Percentiles rank a stretch among this genome's conserved stretches.
These are phyloP conservation scores for Flabesymbios commensalis DNA, from an alignment of 2,888 invertebrate species.

Conservation along the genomic window DNA sequence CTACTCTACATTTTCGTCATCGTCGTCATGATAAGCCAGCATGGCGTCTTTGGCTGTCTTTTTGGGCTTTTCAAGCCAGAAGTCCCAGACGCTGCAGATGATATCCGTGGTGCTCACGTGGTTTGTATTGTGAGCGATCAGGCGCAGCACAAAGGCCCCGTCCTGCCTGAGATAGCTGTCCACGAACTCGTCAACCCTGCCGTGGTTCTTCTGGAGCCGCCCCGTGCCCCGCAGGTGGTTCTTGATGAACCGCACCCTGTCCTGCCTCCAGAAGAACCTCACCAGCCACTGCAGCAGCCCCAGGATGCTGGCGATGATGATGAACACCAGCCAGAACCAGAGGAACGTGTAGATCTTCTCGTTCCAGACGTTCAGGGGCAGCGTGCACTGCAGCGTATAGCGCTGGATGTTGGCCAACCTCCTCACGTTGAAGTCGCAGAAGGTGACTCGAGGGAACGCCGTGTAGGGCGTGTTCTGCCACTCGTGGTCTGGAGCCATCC, in stretches of 20 bases:
- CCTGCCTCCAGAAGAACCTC: conserved; percentile 17
- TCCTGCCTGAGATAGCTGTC: conserved; percentile 31
- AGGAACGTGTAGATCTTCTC: conserved; percentile 61
- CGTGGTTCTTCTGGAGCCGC: not conserved
- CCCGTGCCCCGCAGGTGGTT: conserved; percentile 35
- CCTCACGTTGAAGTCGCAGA: conserved; percentile 55
- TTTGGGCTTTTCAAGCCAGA: too few species aligned
- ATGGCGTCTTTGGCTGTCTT: too few species aligned
- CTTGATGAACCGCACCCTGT: conserved; percentile 45
- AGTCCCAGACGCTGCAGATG: conserved; percentile 27
- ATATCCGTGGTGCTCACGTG: conserved; percentile 33
- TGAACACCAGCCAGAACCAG: conserved; percentile 61
- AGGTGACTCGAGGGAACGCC: conserved; percentile 59
- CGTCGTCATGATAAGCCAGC: too few species aligned
- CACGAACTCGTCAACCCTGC: conserved; percentile 16
- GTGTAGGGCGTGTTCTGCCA: conserved; percentile 43
- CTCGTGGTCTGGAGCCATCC: conserved; percentile 7
- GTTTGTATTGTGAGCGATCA: conserved; percentile 37
- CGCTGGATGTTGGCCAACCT: conserved; percentile 51
- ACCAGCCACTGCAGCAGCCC: conserved; percentile 24
- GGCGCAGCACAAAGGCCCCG: conserved; percentile 32
- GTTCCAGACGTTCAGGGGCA: conserved; percentile 41
- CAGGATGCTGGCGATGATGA: conserved; percentile 34
- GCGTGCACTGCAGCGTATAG: conserved; percentile 36
- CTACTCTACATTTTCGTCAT: too few species aligned